Evolutionary conservation across 2,797 vertebrate species (phyloP).

Genomic region (Parauchenoglanis punctatus): DNA sequence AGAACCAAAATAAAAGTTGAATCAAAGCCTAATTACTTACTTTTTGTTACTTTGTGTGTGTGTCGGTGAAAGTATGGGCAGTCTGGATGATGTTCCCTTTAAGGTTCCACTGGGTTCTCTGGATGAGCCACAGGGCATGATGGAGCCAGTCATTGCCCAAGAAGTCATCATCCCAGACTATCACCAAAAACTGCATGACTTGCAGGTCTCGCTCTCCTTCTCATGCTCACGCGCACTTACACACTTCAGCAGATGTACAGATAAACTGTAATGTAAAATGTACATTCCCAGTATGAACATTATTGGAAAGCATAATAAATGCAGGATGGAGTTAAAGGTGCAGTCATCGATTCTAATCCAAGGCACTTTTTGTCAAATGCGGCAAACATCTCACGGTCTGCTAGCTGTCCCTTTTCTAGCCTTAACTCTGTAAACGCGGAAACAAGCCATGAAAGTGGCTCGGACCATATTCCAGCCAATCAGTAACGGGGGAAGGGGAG

Average conservation of each 20-base stretch:
- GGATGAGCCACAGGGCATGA: conserved; percentile 56
- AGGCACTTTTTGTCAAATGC: too few relatives aligned
- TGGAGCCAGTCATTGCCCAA: conserved; percentile 58
- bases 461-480: too few relatives aligned
- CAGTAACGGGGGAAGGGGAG: too few relatives aligned
- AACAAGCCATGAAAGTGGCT: too few relatives aligned
- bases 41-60: neutral
- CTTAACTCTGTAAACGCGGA: too few relatives aligned
- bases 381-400: too few relatives aligned
- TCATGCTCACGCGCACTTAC: neutral
- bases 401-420: too few relatives aligned
- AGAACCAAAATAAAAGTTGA: neutral
- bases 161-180: conserved; percentile 75
- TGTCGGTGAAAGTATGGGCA: conserved; percentile 73
- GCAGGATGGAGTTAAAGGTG: neutral
- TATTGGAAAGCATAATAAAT: neutral
- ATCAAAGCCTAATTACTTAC: neutral
- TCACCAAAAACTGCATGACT: conserved; percentile 76
- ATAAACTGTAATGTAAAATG: neutral
- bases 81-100: conserved; percentile 87
- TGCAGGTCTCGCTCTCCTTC: conserved; percentile 66
- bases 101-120: conserved; percentile 68
- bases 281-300: neutral
- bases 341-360: too few relatives aligned
- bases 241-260: neutral